Evolutionary conservation across 2,888 invertebrate genomes (phyloP).

Genomic region (Urechis unicinctus): DNA sequence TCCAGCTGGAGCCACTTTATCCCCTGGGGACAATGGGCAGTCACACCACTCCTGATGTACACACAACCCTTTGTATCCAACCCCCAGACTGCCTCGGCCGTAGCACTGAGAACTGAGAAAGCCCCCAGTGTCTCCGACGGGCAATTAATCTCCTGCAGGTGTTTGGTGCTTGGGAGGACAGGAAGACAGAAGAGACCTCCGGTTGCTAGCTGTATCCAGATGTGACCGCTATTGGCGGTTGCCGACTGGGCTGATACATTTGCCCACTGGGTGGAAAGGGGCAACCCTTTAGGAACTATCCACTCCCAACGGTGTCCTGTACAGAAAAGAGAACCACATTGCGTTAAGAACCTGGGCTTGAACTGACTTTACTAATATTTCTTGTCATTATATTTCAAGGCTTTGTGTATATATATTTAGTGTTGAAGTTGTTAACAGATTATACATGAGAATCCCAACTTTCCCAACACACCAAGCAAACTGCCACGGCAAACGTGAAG

Average conservation of each 20-base stretch:
- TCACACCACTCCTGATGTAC: slow-evolving; percentile 51
- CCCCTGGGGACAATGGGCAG: slow-evolving; percentile 47
- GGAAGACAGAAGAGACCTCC: slow-evolving; percentile 48
- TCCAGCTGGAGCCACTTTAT: slow-evolving; percentile 51
- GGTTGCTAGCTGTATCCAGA: slow-evolving; percentile 50
- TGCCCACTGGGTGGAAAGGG: slow-evolving; percentile 34
- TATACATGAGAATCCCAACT: too few relatives aligned
- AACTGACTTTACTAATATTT: too few relatives aligned
- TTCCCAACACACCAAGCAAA: slow-evolving; percentile 27
- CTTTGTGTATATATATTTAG: too few relatives aligned
- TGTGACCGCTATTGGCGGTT: slow-evolving; percentile 30
- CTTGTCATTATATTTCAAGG: too few relatives aligned
- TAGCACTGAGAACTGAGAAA: slow-evolving; percentile 43
- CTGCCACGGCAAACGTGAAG: slow-evolving; percentile 37
- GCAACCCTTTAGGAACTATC: slow-evolving; percentile 30
- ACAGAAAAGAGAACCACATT: not conserved
- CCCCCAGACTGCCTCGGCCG: slow-evolving; percentile 53
- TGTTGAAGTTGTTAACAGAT: too few relatives aligned
- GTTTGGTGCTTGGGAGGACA: slow-evolving; percentile 23
- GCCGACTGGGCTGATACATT: slow-evolving; percentile 33
- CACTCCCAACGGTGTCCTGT: slow-evolving; percentile 41
- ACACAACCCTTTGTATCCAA: slow-evolving; percentile 51
- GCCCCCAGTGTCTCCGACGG: slow-evolving; percentile 3
- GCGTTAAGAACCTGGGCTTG: too few relatives aligned
- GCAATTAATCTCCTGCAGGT: slow-evolving; percentile 20